Percentiles rank a stretch among this genome's conserved stretches.
Evolutionary conservation across 2,113 vertebrate species (phyloP).

Genomic region (Natator depressus): DNA sequence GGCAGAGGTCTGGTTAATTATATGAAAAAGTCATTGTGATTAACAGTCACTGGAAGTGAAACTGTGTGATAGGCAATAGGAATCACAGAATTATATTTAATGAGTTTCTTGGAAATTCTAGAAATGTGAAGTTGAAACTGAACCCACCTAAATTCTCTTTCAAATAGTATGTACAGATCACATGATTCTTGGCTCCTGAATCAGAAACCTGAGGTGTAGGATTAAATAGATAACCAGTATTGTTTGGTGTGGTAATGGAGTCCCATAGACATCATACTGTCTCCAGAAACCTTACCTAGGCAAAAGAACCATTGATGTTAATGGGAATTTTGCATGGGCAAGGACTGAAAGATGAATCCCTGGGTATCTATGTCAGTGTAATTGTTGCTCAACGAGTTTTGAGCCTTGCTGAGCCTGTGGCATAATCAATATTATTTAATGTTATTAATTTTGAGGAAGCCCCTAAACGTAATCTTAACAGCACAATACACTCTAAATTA

Average conservation of each 20-base stretch:
- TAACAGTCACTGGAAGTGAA: background rate
- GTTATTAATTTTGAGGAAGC: constrained; percentile 52
- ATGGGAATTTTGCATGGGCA: constrained; percentile 14
- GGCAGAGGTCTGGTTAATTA: background rate
- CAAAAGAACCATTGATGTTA: background rate
- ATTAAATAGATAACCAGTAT: background rate
- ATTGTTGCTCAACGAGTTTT: background rate
- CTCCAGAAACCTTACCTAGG: background rate
- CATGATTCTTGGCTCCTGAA: background rate
- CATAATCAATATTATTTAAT: constrained; percentile 53
- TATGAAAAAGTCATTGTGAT: background rate
- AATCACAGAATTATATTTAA: background rate
- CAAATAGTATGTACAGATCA: background rate
- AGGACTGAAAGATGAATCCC: background rate
- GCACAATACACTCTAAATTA: constrained; percentile 44
- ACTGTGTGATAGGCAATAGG: background rate
- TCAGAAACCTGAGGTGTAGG: rapidly evolving
- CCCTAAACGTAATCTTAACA: constrained; percentile 30
- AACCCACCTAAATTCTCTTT: background rate
- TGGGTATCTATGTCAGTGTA: background rate
- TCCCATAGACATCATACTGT: background rate
- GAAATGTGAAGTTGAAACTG: background rate
- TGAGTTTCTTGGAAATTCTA: background rate
- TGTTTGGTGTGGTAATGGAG: rapidly evolving
- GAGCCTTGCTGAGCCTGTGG: background rate